Base-by-base conservation (phyloP, 92 coral and sea anemone species). In the Phenganax stokvisi region DNA sequence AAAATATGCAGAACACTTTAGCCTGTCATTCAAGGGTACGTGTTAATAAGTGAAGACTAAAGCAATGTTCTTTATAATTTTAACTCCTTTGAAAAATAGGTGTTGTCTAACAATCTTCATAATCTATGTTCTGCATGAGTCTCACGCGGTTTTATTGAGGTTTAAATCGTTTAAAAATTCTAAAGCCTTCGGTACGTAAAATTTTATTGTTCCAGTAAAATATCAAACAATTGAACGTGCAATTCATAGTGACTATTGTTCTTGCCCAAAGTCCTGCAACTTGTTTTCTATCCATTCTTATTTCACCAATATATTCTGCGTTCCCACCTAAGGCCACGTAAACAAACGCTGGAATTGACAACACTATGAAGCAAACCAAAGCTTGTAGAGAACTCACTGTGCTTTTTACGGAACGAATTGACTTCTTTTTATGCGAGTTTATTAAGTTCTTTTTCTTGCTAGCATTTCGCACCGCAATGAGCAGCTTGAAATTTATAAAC, bases 171-270 rank as follows among this genome's bases (percentile, higher is more conserved):
- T 68, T 68, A 12, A 30, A 25, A 12, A 68, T 8, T 37, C 47
- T 68, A 6, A 68, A 30, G 31, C 53, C 73, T 28, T 68, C 73
- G 6, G 52, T 29, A 54, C 73, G 53, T 68, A 68, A 68, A 27
- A 68, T 11, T 27, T 68, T 68, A 10, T 29, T 68, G 53, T 68
- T 68, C 73, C 73, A 68, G 52, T 29, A 68, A 27, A 68, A 68
- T 29, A 68, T 68, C 37, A 68, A 44, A 68, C 73, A 29, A 8
- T 68, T 68, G 9, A 68, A 68, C 47, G 73, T 28, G 2, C n/a
- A 68, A 68, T 68, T 68, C 73, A 68, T 68, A 5, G 15, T 68
- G 73, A 0, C 53, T 6, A 30, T 0, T 3, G 73, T 68, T 4
- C 3, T 8, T 25, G 3, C 54, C 73, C 73, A 68, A 68, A 44